Percentiles rank a stretch among this genome's conserved stretches.
phyloP scores from a whole-genome alignment of 2,113 vertebrate species.

The Urocitellus parryii region DNA sequence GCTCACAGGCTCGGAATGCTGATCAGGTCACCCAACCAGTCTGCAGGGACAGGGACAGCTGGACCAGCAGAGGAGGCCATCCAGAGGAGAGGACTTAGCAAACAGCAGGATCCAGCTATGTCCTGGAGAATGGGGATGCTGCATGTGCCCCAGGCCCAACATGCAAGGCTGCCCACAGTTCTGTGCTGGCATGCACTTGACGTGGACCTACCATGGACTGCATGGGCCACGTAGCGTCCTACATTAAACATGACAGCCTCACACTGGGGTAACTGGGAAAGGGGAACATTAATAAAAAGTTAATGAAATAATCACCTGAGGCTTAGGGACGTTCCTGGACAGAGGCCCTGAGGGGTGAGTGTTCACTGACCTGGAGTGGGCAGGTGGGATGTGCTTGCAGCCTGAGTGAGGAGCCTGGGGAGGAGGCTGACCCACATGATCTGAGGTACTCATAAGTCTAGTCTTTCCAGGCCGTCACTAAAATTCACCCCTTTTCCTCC shows the following conservation, averaged over 20 bases:
- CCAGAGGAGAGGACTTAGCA: not conserved
- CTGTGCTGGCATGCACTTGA: fast-evolving
- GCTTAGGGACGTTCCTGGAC: not conserved
- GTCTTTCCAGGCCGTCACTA: constrained; percentile 60
- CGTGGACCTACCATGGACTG: not conserved
- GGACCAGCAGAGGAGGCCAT: not conserved
- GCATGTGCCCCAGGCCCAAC: fast-evolving
- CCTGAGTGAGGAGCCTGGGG: not conserved
- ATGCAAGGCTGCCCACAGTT: not conserved
- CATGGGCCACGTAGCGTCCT: not conserved
- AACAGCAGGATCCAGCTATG: not conserved
- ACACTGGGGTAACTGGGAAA: not conserved
- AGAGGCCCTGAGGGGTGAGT: not conserved
- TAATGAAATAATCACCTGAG: not conserved
- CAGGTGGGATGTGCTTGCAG: not conserved
- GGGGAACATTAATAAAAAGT: not conserved
- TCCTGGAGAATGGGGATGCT: not conserved
- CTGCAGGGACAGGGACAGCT: not conserved
- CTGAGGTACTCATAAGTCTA: not conserved
- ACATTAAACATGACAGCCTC: not conserved
- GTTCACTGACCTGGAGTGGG: not conserved
- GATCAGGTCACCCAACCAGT: not conserved
- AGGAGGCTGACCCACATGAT: not conserved
- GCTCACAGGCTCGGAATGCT: not conserved
- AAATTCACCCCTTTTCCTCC: constrained; percentile 84